phyloP scores from a whole-genome alignment of 2,113 vertebrate genomes.

The Asarcornis scutulata region DNA sequence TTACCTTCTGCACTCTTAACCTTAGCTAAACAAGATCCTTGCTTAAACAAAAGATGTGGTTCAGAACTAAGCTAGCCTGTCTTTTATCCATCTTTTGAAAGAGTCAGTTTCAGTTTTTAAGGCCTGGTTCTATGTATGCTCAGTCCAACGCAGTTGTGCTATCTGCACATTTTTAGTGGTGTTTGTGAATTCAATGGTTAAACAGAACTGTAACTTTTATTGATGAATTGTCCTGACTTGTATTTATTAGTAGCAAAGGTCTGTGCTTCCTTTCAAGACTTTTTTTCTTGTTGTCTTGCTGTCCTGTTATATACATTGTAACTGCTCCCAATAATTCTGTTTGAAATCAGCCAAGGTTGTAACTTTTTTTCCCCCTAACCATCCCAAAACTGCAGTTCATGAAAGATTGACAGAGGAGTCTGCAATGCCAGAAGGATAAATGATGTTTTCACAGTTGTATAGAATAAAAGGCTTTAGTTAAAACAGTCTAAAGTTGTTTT shows the following conservation, averaged over 20 bases:
- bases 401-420: slow-evolving; percentile 66
- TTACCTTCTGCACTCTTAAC: slow-evolving; percentile 30
- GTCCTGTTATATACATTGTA: not conserved
- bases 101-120: slow-evolving; percentile 17
- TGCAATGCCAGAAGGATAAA: slow-evolving; percentile 76
- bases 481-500: slow-evolving; percentile 41
- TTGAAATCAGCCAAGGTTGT: slow-evolving; percentile 58
- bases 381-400: slow-evolving; percentile 53
- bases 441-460: slow-evolving; percentile 79
- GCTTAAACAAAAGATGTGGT: not conserved
- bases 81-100: not conserved
- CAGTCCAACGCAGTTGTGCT: slow-evolving; percentile 45
- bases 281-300: not conserved
- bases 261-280: slow-evolving; percentile 12
- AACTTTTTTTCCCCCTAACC: slow-evolving; percentile 5
- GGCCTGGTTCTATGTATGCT: slow-evolving; percentile 43
- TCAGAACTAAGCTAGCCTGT: not conserved
- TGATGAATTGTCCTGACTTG: slow-evolving; percentile 21
- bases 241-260: slow-evolving; percentile 51
- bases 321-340: not conserved
- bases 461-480: slow-evolving; percentile 85
- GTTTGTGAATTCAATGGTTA: slow-evolving; percentile 55
- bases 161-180: slow-evolving; percentile 61
- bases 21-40: not conserved
- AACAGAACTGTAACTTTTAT: not conserved